A percentile compares a stretch with the other conserved stretches of the same genome.
phyloP scores from a whole-genome alignment of 2,888 invertebrate species.

The Homarus gammarus region DNA sequence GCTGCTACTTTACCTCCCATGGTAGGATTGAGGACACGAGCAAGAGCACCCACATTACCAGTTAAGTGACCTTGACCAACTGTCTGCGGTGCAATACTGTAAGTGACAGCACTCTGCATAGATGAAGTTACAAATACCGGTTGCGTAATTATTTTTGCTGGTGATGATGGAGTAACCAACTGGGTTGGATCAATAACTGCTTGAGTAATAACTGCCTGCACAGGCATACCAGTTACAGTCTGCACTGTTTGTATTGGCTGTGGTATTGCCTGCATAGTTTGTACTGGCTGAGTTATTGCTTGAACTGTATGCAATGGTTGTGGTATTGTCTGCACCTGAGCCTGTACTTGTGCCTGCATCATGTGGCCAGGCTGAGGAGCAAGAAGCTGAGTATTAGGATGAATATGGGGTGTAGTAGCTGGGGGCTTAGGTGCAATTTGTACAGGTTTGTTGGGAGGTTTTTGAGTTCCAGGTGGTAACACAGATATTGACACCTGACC shows the following conservation, averaged over 20 bases:
- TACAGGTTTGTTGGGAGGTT: slow-evolving; percentile 70
- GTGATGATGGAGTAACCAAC: slow-evolving; percentile 69
- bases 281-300: slow-evolving; percentile 67
- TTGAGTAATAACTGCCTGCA: slow-evolving; percentile 69
- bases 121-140: slow-evolving; percentile 75
- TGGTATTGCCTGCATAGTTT: slow-evolving; percentile 63
- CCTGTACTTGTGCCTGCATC: slow-evolving; percentile 60
- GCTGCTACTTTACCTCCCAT: slow-evolving; percentile 65
- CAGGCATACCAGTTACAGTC: slow-evolving; percentile 45
- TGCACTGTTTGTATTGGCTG: slow-evolving; percentile 61
- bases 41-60: slow-evolving; percentile 62
- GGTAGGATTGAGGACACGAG: slow-evolving; percentile 58
- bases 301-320: slow-evolving; percentile 66
- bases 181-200: slow-evolving; percentile 63
- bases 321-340: slow-evolving; percentile 60
- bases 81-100: slow-evolving; percentile 52
- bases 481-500: slow-evolving; percentile 56
- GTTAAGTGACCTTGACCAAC: slow-evolving; percentile 55
- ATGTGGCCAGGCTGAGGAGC: slow-evolving; percentile 64
- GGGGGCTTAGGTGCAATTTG: slow-evolving; percentile 75
- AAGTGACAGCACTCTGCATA: slow-evolving; percentile 63
- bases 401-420: slow-evolving; percentile 53
- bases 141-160: slow-evolving; percentile 72
- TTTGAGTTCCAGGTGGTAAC: slow-evolving; percentile 46
- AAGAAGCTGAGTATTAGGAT: slow-evolving; percentile 57